phyloP scores from a whole-genome alignment of 64 coral and sea anemone genomes.

The Exaiptasia diaphana region DNA sequence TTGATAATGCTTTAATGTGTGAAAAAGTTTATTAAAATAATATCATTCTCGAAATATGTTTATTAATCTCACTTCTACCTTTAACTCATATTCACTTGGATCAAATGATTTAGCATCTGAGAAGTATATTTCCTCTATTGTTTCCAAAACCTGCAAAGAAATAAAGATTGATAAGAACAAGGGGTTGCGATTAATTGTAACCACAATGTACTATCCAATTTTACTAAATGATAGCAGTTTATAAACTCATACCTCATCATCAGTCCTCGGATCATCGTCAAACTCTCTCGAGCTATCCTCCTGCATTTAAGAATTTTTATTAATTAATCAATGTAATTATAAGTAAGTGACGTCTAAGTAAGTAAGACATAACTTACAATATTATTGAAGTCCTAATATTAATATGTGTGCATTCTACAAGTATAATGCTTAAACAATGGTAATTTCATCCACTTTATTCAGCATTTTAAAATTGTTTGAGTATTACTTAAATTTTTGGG shows the following conservation, averaged over 20 bases:
- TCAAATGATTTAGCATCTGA: slow-evolving; percentile 85
- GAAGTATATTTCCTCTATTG: slow-evolving; percentile 91
- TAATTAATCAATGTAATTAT: background rate
- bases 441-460: background rate
- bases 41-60: too few relatives aligned
- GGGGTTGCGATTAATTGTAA: background rate
- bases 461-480: too few relatives aligned
- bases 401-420: background rate
- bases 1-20: too few relatives aligned
- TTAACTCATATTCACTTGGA: slow-evolving; percentile 95
- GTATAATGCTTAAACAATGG: background rate
- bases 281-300: slow-evolving; percentile 81
- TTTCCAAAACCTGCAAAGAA: slow-evolving; percentile 64
- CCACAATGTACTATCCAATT: background rate
- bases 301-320: background rate
- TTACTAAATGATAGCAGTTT: background rate
- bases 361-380: background rate
- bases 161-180: background rate
- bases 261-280: slow-evolving; percentile 79
- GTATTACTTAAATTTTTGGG: too few relatives aligned
- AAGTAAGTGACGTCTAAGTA: background rate
- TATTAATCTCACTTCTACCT: too few relatives aligned
- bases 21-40: too few relatives aligned
- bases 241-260: slow-evolving; percentile 72
- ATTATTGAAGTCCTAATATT: background rate